Evolutionary conservation across 2,888 invertebrate genomes (phyloP).

Genomic region (Hirtodrosophila trivittata): DNA sequence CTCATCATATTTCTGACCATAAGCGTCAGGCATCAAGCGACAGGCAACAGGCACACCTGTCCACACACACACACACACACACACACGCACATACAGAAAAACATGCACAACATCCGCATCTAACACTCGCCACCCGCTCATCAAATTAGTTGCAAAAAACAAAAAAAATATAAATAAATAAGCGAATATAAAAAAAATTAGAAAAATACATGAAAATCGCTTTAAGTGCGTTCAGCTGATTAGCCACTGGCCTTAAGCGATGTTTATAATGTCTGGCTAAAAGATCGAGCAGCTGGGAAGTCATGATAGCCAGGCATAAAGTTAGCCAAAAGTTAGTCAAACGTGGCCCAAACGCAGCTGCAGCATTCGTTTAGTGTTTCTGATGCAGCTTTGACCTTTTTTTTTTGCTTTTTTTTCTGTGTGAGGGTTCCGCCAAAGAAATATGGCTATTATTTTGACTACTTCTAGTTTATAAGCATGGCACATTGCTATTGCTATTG

Average conservation of each 20-base stretch:
- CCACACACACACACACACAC: conserved; percentile 33
- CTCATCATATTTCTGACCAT: neutral
- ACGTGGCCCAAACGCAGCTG: conserved; percentile 54
- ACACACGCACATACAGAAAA: conserved; percentile 36
- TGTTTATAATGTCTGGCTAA: conserved; percentile 39
- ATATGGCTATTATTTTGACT: conserved; percentile 78
- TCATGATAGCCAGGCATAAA: conserved; percentile 55
- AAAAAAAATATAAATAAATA: neutral
- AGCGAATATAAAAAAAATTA: conserved; percentile 1
- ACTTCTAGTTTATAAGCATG: conserved; percentile 77
- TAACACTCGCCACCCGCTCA: conserved; percentile 16
- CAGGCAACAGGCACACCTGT: conserved; percentile 35
- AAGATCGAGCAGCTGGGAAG: conserved; percentile 53
- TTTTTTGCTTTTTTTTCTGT: conserved; percentile 22
- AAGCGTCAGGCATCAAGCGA: no score
- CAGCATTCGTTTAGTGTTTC: conserved; percentile 37
- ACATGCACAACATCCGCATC: neutral
- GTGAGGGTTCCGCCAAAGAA: conserved; percentile 61
- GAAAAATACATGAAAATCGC: conserved; percentile 51
- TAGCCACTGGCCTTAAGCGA: conserved; percentile 34
- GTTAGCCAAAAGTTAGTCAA: conserved; percentile 1
- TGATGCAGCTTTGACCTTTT: conserved; percentile 72
- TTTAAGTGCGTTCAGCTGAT: conserved; percentile 73
- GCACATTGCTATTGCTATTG: conserved; percentile 31
- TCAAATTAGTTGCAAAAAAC: conserved; percentile 34